Conservation (phyloP, 2,888 invertebrate species). For the Hirtodrosophila confusa region DNA sequence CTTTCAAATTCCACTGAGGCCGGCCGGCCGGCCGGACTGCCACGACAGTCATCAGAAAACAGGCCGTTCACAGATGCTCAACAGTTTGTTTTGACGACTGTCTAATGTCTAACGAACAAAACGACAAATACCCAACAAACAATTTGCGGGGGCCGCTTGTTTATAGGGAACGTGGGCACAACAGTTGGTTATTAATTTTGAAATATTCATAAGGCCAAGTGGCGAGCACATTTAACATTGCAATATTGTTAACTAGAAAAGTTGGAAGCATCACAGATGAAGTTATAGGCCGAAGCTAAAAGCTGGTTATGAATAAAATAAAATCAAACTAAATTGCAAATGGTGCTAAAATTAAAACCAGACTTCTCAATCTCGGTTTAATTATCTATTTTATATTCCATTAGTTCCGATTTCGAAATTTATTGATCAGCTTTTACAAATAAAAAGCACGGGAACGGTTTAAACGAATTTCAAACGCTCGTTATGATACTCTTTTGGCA, state of each 20-base stretch:
- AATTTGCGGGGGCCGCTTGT: slow-evolving; percentile 25
- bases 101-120: neutral
- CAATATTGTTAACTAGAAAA: neutral
- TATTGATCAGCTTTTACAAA: neutral
- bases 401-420: neutral
- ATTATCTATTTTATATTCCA: slow-evolving; percentile 19
- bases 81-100: slow-evolving; percentile 13
- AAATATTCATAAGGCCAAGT: slow-evolving; percentile 30
- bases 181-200: slow-evolving; percentile 31
- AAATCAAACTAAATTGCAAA: slow-evolving; percentile 18
- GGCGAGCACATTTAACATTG: slow-evolving; percentile 3
- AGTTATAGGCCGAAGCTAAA: neutral
- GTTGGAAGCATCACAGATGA: neutral
- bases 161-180: slow-evolving; percentile 20
- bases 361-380: neutral
- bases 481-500: neutral
- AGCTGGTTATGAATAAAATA: neutral
- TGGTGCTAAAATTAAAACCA: slow-evolving; percentile 18
- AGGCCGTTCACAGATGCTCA: slow-evolving; percentile 13
- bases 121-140: slow-evolving; percentile 12
- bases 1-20: slow-evolving; percentile 11
- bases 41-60: neutral
- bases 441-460: too few species aligned
- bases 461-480: neutral
- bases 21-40: neutral